phyloP scores from a whole-genome alignment of 2,113 vertebrate genomes.

The Nothoprocta perdicaria region DNA sequence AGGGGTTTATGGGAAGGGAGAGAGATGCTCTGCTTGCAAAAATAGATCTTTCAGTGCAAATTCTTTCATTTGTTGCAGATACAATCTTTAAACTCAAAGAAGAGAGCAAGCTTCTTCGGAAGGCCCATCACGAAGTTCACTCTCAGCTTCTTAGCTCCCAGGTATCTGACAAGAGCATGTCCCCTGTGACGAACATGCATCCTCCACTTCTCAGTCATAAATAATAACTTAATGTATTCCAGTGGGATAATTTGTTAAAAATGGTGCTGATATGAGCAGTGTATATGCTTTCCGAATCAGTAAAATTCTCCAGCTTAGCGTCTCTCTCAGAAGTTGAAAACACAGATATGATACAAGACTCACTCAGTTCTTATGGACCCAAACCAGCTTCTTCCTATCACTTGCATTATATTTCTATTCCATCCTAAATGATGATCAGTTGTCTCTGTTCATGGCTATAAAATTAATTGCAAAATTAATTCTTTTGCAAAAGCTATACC shows the following conservation, averaged over 20 bases:
- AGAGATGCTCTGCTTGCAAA: fast-evolving
- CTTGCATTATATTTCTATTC: not conserved
- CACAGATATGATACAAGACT: not conserved
- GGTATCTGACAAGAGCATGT: slow-evolving; percentile 8
- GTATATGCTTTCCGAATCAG: not conserved
- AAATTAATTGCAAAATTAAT: not conserved
- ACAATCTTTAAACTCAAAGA: slow-evolving; percentile 71
- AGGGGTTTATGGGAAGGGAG: not conserved
- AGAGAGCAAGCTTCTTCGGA: slow-evolving; percentile 76
- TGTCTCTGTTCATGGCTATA: not conserved
- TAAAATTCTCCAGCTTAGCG: not conserved
- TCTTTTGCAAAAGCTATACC: not conserved
- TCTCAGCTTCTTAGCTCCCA: slow-evolving; percentile 72
- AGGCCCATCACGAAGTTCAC: slow-evolving; percentile 76
- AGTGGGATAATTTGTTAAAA: not conserved
- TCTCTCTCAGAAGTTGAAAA: not conserved
- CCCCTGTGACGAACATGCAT: not conserved
- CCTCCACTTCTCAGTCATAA: not conserved
- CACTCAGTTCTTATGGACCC: not conserved
- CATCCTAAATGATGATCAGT: not conserved
- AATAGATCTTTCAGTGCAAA: fast-evolving
- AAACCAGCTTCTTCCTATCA: not conserved
- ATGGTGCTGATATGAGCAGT: not conserved
- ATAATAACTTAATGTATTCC: not conserved
- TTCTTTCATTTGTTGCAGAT: slow-evolving; percentile 55